Percentiles rank a stretch among this genome's conserved stretches.
Conservation (phyloP, 2,797 vertebrate genomes). For the Decapterus maruadsi region DNA sequence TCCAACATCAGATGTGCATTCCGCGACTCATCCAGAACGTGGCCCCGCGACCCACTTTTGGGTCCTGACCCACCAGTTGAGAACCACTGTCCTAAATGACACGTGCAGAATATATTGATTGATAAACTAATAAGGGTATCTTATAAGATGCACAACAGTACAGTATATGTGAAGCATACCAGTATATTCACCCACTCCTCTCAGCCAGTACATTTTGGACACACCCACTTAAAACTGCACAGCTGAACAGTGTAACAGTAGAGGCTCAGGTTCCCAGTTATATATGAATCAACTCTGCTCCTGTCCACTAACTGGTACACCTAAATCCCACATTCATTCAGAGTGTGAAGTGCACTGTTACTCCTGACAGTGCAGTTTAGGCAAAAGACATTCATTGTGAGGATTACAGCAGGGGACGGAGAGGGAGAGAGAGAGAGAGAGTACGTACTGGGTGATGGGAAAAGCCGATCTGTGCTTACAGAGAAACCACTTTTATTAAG, state of each 20-base stretch:
- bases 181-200: not conserved
- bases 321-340: constrained; percentile 45
- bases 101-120: not conserved
- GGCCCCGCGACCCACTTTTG: too few relatives aligned
- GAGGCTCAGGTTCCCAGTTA: constrained; percentile 1
- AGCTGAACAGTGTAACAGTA: not conserved
- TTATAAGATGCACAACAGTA: not conserved
- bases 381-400: constrained; percentile 48
- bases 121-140: not conserved
- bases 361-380: constrained; percentile 54
- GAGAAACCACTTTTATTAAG: constrained; percentile 67
- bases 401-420: constrained; percentile 47
- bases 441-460: constrained; percentile 43
- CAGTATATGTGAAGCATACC: not conserved
- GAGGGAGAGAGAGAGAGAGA: not conserved
- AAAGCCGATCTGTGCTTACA: constrained; percentile 64
- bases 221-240: not conserved
- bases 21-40: too few relatives aligned
- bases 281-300: constrained; percentile 27
- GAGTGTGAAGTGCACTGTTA: constrained; percentile 23
- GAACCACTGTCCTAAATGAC: not conserved
- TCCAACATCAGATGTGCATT: too few relatives aligned
- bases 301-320: constrained; percentile 19
- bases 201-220: not conserved
- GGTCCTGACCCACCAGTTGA: too few relatives aligned